Conservation (phyloP, 1,140 invertebrate species). For the Daktulosphaira vitifoliae region DNA sequence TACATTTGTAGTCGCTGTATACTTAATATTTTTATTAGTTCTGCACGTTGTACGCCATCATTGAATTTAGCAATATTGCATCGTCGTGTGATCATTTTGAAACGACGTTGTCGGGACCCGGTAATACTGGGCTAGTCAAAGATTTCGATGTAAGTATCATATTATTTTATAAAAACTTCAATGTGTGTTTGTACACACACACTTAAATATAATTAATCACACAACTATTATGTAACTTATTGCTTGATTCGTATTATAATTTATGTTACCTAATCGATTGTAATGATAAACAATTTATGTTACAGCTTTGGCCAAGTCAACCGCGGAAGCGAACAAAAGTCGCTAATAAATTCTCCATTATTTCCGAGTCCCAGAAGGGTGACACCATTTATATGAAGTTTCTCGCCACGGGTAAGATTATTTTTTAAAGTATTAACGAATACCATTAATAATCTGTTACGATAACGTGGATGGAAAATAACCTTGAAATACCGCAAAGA, state of each 20-base stretch:
- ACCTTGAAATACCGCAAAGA: too few species aligned
- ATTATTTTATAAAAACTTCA: too few species aligned
- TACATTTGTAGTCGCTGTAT: neutral
- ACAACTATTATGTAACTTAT: too few species aligned
- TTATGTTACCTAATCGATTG: too few species aligned
- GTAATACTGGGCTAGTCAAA: constrained; percentile 13
- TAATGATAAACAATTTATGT: too few species aligned
- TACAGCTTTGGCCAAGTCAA: constrained; percentile 27
- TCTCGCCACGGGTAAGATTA: constrained; percentile 26
- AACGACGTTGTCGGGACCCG: neutral
- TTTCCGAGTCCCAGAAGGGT: constrained; percentile 30
- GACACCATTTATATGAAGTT: constrained; percentile 34
- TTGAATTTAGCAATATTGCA: constrained; percentile 23
- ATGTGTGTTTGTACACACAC: too few species aligned
- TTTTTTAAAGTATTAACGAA: too few species aligned
- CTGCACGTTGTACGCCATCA: neutral
- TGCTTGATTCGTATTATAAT: too few species aligned
- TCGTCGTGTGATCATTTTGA: neutral
- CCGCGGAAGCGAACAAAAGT: constrained; percentile 16
- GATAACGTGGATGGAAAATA: too few species aligned
- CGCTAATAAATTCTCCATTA: constrained; percentile 19
- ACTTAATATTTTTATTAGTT: neutral
- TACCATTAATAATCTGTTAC: too few species aligned
- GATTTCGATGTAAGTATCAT: constrained; percentile 6
- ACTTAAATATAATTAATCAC: too few species aligned